Conservation (phyloP, 2,797 vertebrate species). For the Morelia viridis region DNA sequence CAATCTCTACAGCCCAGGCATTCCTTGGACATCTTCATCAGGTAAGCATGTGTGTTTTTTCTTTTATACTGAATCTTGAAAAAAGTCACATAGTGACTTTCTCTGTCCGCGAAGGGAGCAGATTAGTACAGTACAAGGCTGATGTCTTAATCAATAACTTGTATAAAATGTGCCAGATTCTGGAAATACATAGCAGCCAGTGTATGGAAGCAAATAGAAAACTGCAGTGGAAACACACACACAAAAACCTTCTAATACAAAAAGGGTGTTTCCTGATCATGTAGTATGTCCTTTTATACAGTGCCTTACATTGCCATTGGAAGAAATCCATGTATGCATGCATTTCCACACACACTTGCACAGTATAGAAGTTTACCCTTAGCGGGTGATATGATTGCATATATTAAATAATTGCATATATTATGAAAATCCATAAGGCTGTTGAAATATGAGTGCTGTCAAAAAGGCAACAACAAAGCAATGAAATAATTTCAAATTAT, state of each 20-base stretch:
- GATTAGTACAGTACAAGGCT: not conserved
- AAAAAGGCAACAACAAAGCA: not conserved
- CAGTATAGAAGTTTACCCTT: not conserved
- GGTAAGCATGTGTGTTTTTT: constrained; percentile 74
- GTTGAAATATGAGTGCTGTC: not conserved
- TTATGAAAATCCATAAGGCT: not conserved
- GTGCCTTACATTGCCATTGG: not conserved
- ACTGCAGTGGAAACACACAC: not conserved
- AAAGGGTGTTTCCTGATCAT: not conserved
- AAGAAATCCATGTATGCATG: not conserved
- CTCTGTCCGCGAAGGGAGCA: not conserved
- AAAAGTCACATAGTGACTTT: not conserved
- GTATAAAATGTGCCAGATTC: not conserved
- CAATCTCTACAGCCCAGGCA: constrained; percentile 97
- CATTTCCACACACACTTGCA: not conserved
- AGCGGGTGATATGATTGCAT: not conserved
- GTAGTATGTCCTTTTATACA: not conserved
- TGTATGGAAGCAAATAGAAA: not conserved
- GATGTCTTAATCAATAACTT: not conserved
- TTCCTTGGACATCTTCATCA: constrained; percentile 93
- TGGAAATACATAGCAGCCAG: not conserved
- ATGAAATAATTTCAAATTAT: not conserved
- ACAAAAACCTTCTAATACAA: not conserved
- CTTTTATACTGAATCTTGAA: not conserved
- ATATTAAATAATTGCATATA: not conserved